Conservation (phyloP, 2,113 vertebrate genomes). For the Clinocottus analis region DNA sequence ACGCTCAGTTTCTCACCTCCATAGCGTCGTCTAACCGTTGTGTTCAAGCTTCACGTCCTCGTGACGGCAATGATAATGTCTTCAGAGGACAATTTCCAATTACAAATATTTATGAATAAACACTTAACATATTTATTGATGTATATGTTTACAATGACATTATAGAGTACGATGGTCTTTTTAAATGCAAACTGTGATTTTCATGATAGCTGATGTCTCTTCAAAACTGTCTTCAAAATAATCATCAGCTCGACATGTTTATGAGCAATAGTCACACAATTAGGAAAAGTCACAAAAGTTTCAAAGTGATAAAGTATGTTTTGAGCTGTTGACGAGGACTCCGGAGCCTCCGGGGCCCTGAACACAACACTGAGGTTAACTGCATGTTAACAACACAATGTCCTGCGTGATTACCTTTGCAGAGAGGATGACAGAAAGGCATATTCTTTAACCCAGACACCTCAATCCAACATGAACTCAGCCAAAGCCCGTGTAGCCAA, state of each 20-base stretch:
- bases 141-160: neutral
- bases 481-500: conserved; percentile 41
- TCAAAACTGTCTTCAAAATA: neutral
- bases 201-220: neutral
- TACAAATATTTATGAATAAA: neutral
- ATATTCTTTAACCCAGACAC: conserved; percentile 22
- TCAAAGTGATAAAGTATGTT: neutral
- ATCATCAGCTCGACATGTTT: neutral
- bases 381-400: neutral
- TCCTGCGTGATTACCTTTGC: neutral
- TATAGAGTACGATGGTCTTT: neutral
- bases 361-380: neutral
- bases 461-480: conserved; percentile 40
- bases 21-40: neutral
- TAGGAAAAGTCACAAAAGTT: neutral
- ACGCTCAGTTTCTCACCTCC: neutral
- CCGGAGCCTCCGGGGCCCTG: neutral
- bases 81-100: neutral
- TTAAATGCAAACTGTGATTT: neutral
- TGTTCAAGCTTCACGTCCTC: neutral
- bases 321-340: neutral
- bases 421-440: neutral
- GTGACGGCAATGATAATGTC: neutral
- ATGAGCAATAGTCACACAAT: neutral
- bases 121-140: neutral